These are phyloP conservation scores for Erebia epiphron DNA, from an alignment of 2,888 invertebrate species.

Conservation along the genomic window DNA sequence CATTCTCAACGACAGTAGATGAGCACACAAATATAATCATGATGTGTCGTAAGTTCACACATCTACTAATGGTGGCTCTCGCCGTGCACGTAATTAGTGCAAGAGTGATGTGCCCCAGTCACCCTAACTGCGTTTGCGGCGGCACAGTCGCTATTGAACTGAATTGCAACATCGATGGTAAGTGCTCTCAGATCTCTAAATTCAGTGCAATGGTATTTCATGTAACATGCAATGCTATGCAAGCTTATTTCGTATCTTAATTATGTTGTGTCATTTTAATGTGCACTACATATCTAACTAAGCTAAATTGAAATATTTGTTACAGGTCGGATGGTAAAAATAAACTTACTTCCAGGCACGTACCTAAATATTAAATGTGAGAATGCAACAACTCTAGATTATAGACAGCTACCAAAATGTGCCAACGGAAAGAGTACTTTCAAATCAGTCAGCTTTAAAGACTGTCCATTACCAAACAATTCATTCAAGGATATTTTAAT, in stretches of 20 bases:
- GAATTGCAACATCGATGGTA: constrained; percentile 78
- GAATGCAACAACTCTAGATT: constrained; percentile 67
- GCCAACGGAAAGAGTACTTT: constrained; percentile 67
- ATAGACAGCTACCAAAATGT: constrained; percentile 74
- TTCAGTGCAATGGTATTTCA: not conserved
- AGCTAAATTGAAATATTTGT: constrained; percentile 47
- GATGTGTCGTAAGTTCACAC: constrained; percentile 65
- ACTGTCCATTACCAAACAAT: constrained; percentile 79
- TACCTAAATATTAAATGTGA: constrained; percentile 75
- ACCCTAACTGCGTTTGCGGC: constrained; percentile 78
- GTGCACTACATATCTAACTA: no score
- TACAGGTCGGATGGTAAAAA: constrained; percentile 71
- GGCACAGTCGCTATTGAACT: constrained; percentile 74
- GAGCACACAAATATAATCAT: constrained; percentile 42
- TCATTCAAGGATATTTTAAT: constrained; percentile 76
- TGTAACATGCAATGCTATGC: no score
- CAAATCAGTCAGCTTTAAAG: constrained; percentile 76
- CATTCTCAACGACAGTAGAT: constrained; percentile 24
- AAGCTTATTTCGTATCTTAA: no score
- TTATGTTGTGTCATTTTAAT: no score
- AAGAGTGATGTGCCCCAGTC: constrained; percentile 67
- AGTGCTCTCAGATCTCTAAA: constrained; percentile 55
- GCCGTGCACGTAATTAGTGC: constrained; percentile 71
- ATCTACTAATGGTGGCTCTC: constrained; percentile 61
- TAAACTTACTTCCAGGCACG: constrained; percentile 70